Base-by-base conservation (phyloP, 2,888 invertebrate genomes). In the Nymphalis polychloros region DNA sequence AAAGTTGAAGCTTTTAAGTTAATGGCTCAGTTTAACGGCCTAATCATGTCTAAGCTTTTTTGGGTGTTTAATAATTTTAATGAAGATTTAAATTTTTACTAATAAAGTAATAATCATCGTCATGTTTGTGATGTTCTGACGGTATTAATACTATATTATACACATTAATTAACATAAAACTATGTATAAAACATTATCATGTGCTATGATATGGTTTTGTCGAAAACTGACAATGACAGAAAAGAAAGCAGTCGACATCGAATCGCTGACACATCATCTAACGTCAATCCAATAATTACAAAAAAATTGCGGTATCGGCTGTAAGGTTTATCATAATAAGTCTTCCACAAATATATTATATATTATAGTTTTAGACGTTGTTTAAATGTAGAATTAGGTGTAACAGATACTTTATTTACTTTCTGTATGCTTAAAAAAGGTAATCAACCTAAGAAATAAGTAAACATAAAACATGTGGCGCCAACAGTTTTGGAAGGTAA, bases 401-500 rank as follows among this genome's bases (percentile, higher is more conserved):
- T 50, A 55, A 19, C 13, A 41, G 17, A 31, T 55, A 55, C 59
- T 23, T 59, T 41, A 52, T 46, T 41, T 50, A 31, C 17, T n/a
- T 55, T 55, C 20, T 16, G 2, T 31, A 31, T 31, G 41, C 4
- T 31, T 31, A 31, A 31, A 2, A 17, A 31, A n/a, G 55, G 27
- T 53, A 49, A 61, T 31, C 27, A 19, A 16, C 46, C 7, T 16
- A 47, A 48, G 31, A 61, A 53, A 20, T 53, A 53, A 63, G 16
- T 48, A 59, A n/a, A n/a, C 23, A 8, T 31, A n/a, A 47, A 72
- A 69, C 72, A 72, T 72, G 72, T 70, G 69, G 63, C 69, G 67
- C 59, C 69, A 63, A 65, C 59, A 67, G 31, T 59, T 72, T 65
- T 72, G 67, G 64, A 72, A 72, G 67, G 72, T 67, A 67, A 31